A percentile compares a stretch with the other conserved stretches of the same genome.
Evolutionary conservation across 2,888 invertebrate genomes (phyloP).

Genomic region (Nomada hirtipes): DNA sequence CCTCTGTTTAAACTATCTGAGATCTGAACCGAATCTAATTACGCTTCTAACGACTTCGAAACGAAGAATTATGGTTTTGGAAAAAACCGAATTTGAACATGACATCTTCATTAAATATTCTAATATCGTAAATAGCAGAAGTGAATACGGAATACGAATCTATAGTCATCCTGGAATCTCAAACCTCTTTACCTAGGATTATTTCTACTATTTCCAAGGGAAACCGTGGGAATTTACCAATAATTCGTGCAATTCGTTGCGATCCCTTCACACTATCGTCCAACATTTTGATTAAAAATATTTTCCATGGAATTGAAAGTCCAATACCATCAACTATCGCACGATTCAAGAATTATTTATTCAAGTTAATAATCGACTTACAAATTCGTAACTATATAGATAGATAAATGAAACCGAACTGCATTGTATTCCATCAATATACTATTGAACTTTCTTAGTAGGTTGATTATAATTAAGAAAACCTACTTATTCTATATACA

Average conservation of each 20-base stretch:
- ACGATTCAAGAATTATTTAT: background rate
- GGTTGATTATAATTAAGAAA: too few relatives aligned
- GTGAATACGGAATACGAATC: background rate
- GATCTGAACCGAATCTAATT: too few relatives aligned
- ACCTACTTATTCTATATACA: too few relatives aligned
- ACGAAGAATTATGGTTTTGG: too few relatives aligned
- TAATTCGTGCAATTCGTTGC: constrained; percentile 11
- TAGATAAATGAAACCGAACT: too few relatives aligned
- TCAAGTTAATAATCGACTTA: background rate
- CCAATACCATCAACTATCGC: background rate
- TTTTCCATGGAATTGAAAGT: background rate
- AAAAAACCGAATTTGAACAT: background rate
- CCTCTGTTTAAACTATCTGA: too few relatives aligned
- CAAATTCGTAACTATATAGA: background rate
- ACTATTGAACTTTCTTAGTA: too few relatives aligned
- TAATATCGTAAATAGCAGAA: background rate
- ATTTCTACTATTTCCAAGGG: constrained; percentile 3
- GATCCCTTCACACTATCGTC: constrained; percentile 1
- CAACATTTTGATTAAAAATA: constrained; percentile 32
- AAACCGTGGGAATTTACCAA: constrained; percentile 5
- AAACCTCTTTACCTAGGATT: background rate
- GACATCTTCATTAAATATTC: background rate
- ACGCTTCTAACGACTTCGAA: too few relatives aligned
- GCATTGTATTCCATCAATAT: too few relatives aligned
- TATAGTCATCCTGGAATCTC: background rate